Base-by-base conservation (phyloP, 1,140 invertebrate genomes). In the Microplitis demolitor region DNA sequence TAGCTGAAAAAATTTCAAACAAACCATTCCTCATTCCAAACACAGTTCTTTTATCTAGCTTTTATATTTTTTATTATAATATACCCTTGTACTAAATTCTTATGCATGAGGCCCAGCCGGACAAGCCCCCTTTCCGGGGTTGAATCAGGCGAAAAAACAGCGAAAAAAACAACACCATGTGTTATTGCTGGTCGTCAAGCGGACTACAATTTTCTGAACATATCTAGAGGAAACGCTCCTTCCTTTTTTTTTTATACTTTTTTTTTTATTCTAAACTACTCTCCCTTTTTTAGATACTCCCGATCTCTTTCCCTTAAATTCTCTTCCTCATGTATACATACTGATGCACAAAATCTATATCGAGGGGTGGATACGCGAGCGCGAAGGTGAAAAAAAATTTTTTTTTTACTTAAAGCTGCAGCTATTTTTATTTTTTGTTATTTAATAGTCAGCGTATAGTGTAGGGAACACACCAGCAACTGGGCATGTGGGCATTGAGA, bases 141-240 rank as follows among this genome's bases (percentile, higher is more conserved):
- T 45, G 39, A 45, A 45, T 11, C 33, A 61, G 68, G 67, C 67
- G 53, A 76, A 76, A 76, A 76, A 76, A 71, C 62, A 61, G 72
- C 72, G 72, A 76, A 81, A 82, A 80, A 80, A 78, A 78, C 68
- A 79, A 80, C 77, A 70, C 73, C 74, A 84, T 84, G 82, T 81
- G 81, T 45, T 45, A 45, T 45, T 45, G 80, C 82, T 80, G 82
- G 80, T 84, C 83, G 80, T 81, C 78, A 79, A 82, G 80, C 74
- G 77, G 73, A 76, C 80, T 2, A 63, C 63, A 71, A 77, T 78
- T 79, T 78, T 75, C 63, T 56, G 58, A 63, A 56, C 58, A 63
- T 73, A 69, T 66, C 69, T 76, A 72, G 78, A 77, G 80, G 80
- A 82, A 83, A 79, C 79, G 78, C 35, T 72, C 56, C 51, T 79